Conservation (phyloP, 1,140 invertebrate species). For the Eupeodes corollae region DNA sequence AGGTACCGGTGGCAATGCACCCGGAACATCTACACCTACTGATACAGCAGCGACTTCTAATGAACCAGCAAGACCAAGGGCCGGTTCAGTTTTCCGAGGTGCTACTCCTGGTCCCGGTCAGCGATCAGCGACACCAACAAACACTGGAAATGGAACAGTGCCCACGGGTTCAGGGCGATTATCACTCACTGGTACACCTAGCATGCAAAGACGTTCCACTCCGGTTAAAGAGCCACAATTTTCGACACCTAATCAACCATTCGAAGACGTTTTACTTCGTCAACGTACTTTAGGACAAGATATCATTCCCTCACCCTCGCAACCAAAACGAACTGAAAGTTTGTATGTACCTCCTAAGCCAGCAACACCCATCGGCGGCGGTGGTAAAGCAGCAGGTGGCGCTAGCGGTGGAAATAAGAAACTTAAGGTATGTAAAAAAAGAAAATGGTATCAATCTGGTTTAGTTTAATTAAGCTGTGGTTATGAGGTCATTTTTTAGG, state of each 20-base stretch:
- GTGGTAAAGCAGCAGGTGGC: constrained; percentile 38
- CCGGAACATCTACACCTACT: constrained; percentile 23
- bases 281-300: constrained; percentile 74
- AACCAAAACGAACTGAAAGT: constrained; percentile 82
- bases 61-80: constrained; percentile 41
- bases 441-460: neutral
- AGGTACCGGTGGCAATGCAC: constrained; percentile 27
- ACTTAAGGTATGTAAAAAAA: constrained; percentile 27
- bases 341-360: constrained; percentile 51
- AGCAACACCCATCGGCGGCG: constrained; percentile 38
- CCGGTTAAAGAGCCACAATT: constrained; percentile 15
- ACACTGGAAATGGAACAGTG: constrained; percentile 42
- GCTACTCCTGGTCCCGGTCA: constrained; percentile 39
- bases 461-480: too few species aligned
- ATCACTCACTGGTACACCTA: constrained; percentile 38
- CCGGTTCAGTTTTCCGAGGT: constrained; percentile 42
- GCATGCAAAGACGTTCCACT: constrained; percentile 15
- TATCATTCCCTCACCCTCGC: constrained; percentile 69
- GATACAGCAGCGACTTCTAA: constrained; percentile 37
- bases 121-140: constrained; percentile 32
- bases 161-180: constrained; percentile 39
- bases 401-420: constrained; percentile 36
- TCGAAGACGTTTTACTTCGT: constrained; percentile 66
- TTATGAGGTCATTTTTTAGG: too few species aligned
- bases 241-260: constrained; percentile 43